Base-by-base conservation (phyloP, 2,797 vertebrate species). In the Enteromius afrohamiltoni region DNA sequence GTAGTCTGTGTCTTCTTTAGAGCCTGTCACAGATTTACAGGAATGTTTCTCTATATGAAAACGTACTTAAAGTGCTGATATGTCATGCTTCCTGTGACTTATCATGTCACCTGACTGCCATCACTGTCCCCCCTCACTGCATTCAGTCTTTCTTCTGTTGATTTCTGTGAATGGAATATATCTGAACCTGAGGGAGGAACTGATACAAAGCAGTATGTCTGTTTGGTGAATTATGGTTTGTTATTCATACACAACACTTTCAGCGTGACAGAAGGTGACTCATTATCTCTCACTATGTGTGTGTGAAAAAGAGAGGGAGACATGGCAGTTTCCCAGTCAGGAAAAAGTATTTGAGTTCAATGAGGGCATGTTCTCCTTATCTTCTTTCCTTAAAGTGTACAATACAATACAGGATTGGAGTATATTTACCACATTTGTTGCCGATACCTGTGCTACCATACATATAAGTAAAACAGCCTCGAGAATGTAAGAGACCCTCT, bases 11-110 rank as follows among this genome's bases (percentile, higher is more conserved):
- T 62, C 45, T 23, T 83, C 62, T 83, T 68, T 13, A 26, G 47
- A 67, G 7, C 17, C 53, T 1, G 13, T 67, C 73, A n/a, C 34
- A 21, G 6, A 55, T 68, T 68, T 29, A 79, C 40, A 69, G 5
- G 81, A 83, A 58, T 34, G 34, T 40, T 23, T 11, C 34, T 75
- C 37, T 9, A 21, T 42, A 60, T 3, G 7, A 34, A 60, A 13
- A 60, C 21, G 6, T 6, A 53, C 29, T 69, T 71, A 19, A 71
- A 70, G 40, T 29, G 8, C 49, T 19, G 26, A 58, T 29, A 19
- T 67, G 21, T 74, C 29, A 40, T 49, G 55, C 69, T 70, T 80
- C 49, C 79, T 74, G 69, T 82, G 55, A 47, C 45, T 40, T 40
- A 42, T 75, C 45, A 40, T 37, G 70, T 73, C 79, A 81, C 26